phyloP scores from a whole-genome alignment of 2,888 invertebrate species.

The Ichneumoninae sp. region DNA sequence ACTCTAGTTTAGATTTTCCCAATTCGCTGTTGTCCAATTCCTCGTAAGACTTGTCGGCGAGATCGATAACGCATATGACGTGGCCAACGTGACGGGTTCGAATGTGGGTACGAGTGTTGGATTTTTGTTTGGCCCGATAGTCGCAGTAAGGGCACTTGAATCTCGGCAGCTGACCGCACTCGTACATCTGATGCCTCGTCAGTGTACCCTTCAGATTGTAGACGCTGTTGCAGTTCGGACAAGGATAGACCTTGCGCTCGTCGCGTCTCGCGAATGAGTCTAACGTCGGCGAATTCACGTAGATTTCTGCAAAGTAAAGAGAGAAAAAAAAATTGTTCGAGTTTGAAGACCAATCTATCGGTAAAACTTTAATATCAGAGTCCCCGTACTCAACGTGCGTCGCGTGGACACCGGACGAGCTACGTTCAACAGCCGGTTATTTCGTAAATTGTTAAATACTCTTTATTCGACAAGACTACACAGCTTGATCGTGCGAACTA shows the following conservation, averaged over 20 bases:
- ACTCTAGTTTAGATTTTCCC: constrained; percentile 33
- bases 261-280: constrained; percentile 8
- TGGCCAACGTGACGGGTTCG: constrained; percentile 85
- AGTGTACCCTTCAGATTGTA: constrained; percentile 79
- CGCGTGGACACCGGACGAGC: neutral
- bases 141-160: constrained; percentile 83
- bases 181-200: constrained; percentile 80
- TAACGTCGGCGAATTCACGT: constrained; percentile 12
- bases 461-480: constrained; percentile 46
- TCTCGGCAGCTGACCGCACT: constrained; percentile 82
- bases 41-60: constrained; percentile 34
- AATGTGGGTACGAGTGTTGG: constrained; percentile 90
- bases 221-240: constrained; percentile 77
- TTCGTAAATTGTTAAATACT: neutral
- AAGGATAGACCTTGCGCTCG: constrained; percentile 71
- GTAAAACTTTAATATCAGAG: neutral
- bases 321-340: constrained; percentile 2
- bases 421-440: neutral
- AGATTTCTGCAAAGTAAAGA: constrained; percentile 46
- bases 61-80: constrained; percentile 49
- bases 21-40: constrained; percentile 21
- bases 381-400: neutral
- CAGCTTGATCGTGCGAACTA: constrained; percentile 28
- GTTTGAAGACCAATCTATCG: neutral
- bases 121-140: constrained; percentile 75